Percentiles rank a stretch among this genome's conserved stretches.
Conservation (phyloP, 2,888 invertebrate species). For the Tupiocoris notatus region DNA sequence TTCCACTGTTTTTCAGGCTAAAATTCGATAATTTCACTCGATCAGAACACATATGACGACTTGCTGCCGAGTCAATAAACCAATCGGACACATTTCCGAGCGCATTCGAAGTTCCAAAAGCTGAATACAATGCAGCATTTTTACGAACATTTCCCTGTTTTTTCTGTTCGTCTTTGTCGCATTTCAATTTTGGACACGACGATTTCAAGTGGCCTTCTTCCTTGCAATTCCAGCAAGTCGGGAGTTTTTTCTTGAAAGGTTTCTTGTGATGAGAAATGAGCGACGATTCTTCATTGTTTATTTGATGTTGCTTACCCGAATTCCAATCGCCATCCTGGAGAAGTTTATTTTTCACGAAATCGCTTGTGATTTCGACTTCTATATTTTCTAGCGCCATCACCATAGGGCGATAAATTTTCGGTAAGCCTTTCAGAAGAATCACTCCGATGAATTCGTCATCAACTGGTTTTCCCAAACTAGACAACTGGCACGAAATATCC, state of each 20-base stretch:
- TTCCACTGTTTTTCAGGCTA: not conserved
- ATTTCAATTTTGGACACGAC: not conserved
- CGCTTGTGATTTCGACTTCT: no score
- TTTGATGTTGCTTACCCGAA: not conserved
- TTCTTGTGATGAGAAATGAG: not conserved
- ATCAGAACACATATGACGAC: no score
- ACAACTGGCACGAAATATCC: not conserved
- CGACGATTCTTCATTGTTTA: not conserved
- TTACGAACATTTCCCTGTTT: slow-evolving; percentile 1
- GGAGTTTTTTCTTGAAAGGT: slow-evolving; percentile 5
- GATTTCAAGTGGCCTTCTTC: not conserved
- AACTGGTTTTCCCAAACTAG: slow-evolving; percentile 8
- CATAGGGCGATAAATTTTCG: not conserved
- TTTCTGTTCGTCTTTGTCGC: not conserved
- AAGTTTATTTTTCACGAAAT: slow-evolving; percentile 15
- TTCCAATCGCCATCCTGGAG: no score
- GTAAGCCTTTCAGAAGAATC: slow-evolving; percentile 8
- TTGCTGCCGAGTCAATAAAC: not conserved
- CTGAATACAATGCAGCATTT: not conserved
- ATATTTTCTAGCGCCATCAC: slow-evolving; percentile 22
- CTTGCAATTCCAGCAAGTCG: not conserved
- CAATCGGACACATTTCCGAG: not conserved
- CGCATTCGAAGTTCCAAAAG: slow-evolving; percentile 1
- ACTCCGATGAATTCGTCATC: slow-evolving; percentile 29
- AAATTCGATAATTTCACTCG: not conserved